Conservation (phyloP, 1,140 invertebrate genomes). For the Zaprionus vittiger region DNA sequence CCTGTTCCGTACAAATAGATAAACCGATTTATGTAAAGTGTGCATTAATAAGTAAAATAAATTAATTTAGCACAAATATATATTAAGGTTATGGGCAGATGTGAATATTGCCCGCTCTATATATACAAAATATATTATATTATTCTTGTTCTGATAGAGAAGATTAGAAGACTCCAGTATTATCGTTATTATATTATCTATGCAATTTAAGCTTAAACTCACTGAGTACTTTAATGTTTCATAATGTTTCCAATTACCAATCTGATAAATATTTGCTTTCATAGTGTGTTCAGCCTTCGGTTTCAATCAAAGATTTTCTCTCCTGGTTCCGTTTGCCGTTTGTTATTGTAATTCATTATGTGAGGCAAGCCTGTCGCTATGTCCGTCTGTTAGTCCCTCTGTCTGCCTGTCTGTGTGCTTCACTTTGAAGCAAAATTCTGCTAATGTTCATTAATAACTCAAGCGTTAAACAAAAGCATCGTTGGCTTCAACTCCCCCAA, state of each 20-base stretch:
- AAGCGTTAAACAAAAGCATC: slow-evolving; percentile 68
- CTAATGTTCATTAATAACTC: slow-evolving; percentile 76
- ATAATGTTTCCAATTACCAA: not conserved
- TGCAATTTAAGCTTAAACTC: not conserved
- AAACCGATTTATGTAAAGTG: not conserved
- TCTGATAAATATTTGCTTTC: not conserved
- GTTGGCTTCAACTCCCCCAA: slow-evolving; percentile 8
- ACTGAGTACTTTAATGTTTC: not conserved
- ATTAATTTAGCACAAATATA: too few species aligned
- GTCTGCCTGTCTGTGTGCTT: slow-evolving; percentile 32
- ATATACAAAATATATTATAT: not conserved
- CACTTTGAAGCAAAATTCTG: slow-evolving; percentile 54
- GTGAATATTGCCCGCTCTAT: not conserved
- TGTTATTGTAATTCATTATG: slow-evolving; percentile 46
- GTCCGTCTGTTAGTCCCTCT: slow-evolving; percentile 18
- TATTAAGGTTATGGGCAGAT: too few species aligned
- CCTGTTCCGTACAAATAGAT: too few species aligned
- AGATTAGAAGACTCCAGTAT: not conserved
- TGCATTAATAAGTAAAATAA: too few species aligned
- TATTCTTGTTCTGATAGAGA: not conserved
- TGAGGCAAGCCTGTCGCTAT: slow-evolving; percentile 4
- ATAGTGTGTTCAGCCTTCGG: slow-evolving; percentile 13
- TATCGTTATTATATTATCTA: not conserved
- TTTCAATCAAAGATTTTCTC: not conserved
- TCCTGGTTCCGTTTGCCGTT: slow-evolving; percentile 38